These are phyloP conservation scores for Acanthis flammea DNA, from an alignment of 2,797 vertebrate genomes.

Conservation along the genomic window DNA sequence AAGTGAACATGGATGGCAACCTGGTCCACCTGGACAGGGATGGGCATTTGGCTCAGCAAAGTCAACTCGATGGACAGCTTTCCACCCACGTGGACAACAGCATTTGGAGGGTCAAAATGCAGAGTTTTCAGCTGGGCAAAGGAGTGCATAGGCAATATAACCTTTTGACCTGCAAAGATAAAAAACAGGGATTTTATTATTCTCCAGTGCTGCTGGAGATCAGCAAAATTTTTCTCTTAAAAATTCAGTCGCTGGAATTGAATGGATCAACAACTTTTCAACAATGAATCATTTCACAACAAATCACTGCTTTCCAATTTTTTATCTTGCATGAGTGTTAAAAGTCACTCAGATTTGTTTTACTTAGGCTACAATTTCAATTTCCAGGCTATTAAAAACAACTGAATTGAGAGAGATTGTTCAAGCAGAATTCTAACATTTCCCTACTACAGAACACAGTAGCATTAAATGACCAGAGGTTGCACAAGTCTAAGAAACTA, in stretches of 20 bases:
- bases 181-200: not conserved
- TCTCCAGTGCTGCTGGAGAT: not conserved
- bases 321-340: not conserved
- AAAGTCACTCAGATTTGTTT: not conserved
- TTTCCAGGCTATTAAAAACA: not conserved
- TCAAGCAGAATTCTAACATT: not conserved
- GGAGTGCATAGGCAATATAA: slow-evolving; percentile 85
- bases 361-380: not conserved
- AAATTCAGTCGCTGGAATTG: not conserved
- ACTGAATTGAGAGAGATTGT: not conserved
- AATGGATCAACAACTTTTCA: not conserved
- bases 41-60: slow-evolving; percentile 88
- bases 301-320: not conserved
- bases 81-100: slow-evolving; percentile 90
- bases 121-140: slow-evolving; percentile 87
- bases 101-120: slow-evolving; percentile 84
- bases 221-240: not conserved
- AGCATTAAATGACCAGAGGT: not conserved
- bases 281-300: not conserved
- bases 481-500: not conserved
- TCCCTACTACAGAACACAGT: not conserved
- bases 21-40: slow-evolving; percentile 85
- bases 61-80: slow-evolving; percentile 85
- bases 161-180: slow-evolving; percentile 74
- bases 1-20: slow-evolving; percentile 87